A percentile compares a stretch with the other conserved stretches of the same genome.
Evolutionary conservation across 1,140 invertebrate genomes (phyloP).

Genomic region (Trachelipus rathkii): DNA sequence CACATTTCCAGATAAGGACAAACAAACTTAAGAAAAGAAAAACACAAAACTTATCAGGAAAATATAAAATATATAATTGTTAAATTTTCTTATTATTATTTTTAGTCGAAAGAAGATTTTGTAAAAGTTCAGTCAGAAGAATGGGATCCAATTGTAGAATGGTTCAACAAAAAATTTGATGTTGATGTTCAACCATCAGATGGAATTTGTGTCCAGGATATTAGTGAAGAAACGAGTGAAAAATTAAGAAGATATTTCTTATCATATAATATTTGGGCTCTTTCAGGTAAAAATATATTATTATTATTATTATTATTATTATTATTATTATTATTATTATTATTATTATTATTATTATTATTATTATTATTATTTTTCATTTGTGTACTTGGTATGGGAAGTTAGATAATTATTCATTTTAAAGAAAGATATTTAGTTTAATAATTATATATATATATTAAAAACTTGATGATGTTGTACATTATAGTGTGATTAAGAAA

Average conservation of each 20-base stretch:
- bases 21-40: no score
- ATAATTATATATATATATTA: no score
- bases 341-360: background rate
- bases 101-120: background rate
- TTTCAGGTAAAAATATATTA: slow-evolving; percentile 62
- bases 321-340: background rate
- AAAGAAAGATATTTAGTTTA: no score
- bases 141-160: slow-evolving; percentile 83
- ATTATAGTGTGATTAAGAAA: no score
- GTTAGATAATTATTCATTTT: no score
- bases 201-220: slow-evolving; percentile 61
- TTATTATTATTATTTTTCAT: background rate
- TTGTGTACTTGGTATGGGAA: no score
- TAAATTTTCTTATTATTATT: background rate
- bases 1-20: no score
- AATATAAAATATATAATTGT: no score
- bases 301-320: background rate
- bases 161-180: slow-evolving; percentile 76
- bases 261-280: slow-evolving; percentile 69
- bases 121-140: slow-evolving; percentile 64
- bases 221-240: slow-evolving; percentile 63
- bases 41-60: no score
- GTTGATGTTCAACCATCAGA: slow-evolving; percentile 67
- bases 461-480: no score
- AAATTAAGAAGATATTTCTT: slow-evolving; percentile 66